Percentiles rank a stretch among this genome's conserved stretches.
Evolutionary conservation across 2,797 vertebrate species (phyloP).

Genomic region (Neosalanx taihuensis): DNA sequence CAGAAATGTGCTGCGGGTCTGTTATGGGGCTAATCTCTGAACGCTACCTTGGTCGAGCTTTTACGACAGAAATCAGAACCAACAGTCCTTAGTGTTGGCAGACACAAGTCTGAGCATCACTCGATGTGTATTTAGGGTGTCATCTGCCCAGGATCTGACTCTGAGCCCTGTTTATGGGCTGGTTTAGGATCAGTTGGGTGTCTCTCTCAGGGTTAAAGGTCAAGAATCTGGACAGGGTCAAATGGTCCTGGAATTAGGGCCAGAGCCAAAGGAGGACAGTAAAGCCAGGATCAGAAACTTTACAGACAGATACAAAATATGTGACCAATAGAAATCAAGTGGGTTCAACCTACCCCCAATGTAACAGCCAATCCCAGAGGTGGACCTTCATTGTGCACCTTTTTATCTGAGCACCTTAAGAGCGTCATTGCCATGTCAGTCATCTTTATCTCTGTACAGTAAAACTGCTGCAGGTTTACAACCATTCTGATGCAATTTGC

Average conservation of each 20-base stretch:
- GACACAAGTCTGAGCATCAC: no score
- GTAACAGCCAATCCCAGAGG: slow-evolving; percentile 8
- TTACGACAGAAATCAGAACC: no score
- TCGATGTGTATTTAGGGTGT: no score
- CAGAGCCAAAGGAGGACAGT: background rate
- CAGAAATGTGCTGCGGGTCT: background rate
- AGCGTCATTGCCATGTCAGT: slow-evolving; percentile 1
- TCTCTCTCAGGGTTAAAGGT: background rate
- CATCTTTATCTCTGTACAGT: background rate
- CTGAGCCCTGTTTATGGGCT: no score
- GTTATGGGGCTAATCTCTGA: no score
- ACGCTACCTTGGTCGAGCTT: no score
- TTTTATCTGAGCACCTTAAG: slow-evolving; percentile 3
- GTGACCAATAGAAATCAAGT: slow-evolving; percentile 1
- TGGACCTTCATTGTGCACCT: slow-evolving; percentile 5
- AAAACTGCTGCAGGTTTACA: slow-evolving; percentile 25
- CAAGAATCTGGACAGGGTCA: background rate
- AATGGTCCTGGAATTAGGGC: background rate
- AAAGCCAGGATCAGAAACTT: background rate
- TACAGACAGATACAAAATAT: background rate
- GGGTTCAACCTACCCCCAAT: background rate
- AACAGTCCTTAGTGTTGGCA: no score
- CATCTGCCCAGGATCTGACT: no score
- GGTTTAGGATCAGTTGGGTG: background rate
- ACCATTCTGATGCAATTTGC: slow-evolving; percentile 34